Percentiles rank a stretch among this genome's conserved stretches.
phyloP scores from a whole-genome alignment of 2,888 invertebrate species.

The Drosophila austrosaltans region DNA sequence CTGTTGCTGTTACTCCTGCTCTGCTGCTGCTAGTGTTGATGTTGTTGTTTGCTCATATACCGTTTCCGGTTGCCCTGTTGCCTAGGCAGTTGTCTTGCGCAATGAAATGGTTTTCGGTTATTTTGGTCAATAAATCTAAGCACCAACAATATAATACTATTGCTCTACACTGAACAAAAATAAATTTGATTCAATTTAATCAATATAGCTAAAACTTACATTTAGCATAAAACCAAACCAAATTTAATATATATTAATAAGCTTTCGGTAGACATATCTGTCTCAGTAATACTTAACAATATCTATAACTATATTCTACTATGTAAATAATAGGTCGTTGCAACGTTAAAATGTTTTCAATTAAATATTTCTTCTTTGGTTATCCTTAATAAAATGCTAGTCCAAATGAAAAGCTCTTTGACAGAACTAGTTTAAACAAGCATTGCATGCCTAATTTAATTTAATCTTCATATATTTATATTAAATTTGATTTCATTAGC shows the following conservation, averaged over 20 bases:
- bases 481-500: too few relatives aligned
- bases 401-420: too few relatives aligned
- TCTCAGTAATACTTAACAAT: too few relatives aligned
- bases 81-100: conserved; percentile 20
- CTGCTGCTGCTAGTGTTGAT: conserved; percentile 2
- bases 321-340: too few relatives aligned
- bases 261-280: too few relatives aligned
- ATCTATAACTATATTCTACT: too few relatives aligned
- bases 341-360: too few relatives aligned
- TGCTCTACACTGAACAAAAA: conserved; percentile 27
- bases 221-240: too few relatives aligned
- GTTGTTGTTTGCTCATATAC: conserved; percentile 4
- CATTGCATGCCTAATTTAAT: too few relatives aligned
- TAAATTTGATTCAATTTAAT: not conserved
- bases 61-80: conserved; percentile 17
- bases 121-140: conserved; percentile 61
- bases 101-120: conserved; percentile 58
- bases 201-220: not conserved
- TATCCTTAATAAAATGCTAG: not conserved
- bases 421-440: too few relatives aligned
- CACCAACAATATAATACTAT: conserved; percentile 20
- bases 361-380: not conserved
- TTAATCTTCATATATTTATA: too few relatives aligned
- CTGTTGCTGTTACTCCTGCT: conserved; percentile 14
- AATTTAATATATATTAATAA: too few relatives aligned